Evolutionary conservation across 35 echinoderm and acorn worm species (phyloP).

Genomic region (Apostichopus californicus): DNA sequence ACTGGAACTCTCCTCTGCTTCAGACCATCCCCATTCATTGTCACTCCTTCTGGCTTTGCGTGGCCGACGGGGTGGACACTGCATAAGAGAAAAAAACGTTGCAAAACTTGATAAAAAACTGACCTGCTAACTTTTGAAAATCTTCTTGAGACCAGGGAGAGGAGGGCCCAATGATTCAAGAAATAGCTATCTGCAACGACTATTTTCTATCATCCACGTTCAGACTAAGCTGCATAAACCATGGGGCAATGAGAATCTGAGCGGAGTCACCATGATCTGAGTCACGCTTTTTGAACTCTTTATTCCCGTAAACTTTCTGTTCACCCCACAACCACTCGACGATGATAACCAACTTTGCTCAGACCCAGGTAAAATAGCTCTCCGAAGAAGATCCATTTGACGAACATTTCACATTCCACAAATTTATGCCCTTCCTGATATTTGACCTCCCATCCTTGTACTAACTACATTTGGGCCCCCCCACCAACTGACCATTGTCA

Average conservation of each 20-base stretch:
- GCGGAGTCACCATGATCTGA: no score
- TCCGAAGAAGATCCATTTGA: not conserved
- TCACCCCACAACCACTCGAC: not conserved
- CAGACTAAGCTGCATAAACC: no score
- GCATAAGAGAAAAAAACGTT: not conserved
- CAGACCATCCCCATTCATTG: conserved; percentile 23
- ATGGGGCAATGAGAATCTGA: no score
- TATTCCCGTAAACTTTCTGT: not conserved
- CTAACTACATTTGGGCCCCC: no score
- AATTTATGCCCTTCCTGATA: not conserved
- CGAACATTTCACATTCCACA: not conserved
- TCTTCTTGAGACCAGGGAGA: no score
- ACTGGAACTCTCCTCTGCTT: conserved; percentile 23
- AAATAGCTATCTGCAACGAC: no score
- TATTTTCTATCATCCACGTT: no score
- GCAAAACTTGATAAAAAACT: not conserved
- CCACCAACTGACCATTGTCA: no score
- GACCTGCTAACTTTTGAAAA: no score
- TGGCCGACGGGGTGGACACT: not conserved
- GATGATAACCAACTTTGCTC: not conserved
- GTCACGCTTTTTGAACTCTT: no score
- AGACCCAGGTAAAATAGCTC: not conserved
- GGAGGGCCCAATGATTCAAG: no score
- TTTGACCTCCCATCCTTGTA: not conserved
- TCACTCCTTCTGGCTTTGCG: not conserved